phyloP scores from a whole-genome alignment of 2,888 invertebrate species.

The Aphelenchoides bicaudatus region DNA sequence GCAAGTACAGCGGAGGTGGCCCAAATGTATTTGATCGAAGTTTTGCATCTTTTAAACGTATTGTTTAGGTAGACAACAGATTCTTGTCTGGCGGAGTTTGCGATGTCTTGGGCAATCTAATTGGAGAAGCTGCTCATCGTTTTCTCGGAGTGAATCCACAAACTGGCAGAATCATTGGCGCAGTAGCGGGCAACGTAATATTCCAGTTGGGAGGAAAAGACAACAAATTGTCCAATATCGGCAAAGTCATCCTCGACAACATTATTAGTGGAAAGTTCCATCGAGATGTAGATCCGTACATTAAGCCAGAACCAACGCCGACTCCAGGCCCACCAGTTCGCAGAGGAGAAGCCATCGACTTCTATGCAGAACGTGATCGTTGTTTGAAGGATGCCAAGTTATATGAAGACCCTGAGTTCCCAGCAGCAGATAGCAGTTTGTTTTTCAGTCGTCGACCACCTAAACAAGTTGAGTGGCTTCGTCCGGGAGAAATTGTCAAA shows the following conservation, averaged over 20 bases:
- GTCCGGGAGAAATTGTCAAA: slow-evolving; percentile 81
- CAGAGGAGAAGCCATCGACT: slow-evolving; percentile 65
- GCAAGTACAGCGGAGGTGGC: slow-evolving; percentile 48
- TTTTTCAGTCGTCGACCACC: slow-evolving; percentile 81
- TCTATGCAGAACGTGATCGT: slow-evolving; percentile 70
- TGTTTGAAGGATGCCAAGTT: slow-evolving; percentile 70
- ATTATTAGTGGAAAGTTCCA: slow-evolving; percentile 60
- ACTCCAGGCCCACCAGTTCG: slow-evolving; percentile 41
- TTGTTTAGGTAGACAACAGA: slow-evolving; percentile 47
- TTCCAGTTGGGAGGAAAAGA: slow-evolving; percentile 61
- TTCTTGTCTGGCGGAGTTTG: slow-evolving; percentile 54
- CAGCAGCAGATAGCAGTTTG: slow-evolving; percentile 75
- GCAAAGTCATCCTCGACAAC: slow-evolving; percentile 60
- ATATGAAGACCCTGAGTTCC: slow-evolving; percentile 87
- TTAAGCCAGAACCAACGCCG: slow-evolving; percentile 38
- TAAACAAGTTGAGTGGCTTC: slow-evolving; percentile 81
- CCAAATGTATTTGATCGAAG: too few species aligned
- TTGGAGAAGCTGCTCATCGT: slow-evolving; percentile 59
- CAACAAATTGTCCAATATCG: slow-evolving; percentile 57
- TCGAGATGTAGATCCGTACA: slow-evolving; percentile 42
- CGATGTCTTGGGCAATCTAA: slow-evolving; percentile 55
- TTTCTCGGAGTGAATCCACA: slow-evolving; percentile 59
- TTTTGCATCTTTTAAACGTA: too few species aligned
- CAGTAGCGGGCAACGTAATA: slow-evolving; percentile 59
- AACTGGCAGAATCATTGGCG: slow-evolving; percentile 54